phyloP scores from a whole-genome alignment of 2,888 invertebrate genomes.

The Lordiphosa fenestrarum region DNA sequence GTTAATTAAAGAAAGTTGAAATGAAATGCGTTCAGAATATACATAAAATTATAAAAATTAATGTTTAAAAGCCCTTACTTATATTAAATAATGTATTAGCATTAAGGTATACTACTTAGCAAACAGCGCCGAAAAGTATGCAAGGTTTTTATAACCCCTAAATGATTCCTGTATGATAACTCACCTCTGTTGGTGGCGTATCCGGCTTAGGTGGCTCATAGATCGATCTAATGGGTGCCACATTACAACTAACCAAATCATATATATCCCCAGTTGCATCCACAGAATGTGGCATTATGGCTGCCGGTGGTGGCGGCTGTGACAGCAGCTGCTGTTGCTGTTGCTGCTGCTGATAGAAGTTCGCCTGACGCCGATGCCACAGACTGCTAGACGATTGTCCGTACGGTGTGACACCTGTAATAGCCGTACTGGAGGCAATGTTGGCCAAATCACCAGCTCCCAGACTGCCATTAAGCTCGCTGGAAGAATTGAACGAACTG shows the following conservation, averaged over 20 bases:
- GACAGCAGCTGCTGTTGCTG: conserved; percentile 32
- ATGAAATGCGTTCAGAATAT: too few species aligned
- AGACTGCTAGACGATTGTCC: conserved; percentile 47
- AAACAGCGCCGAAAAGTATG: too few species aligned
- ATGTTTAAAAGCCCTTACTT: too few species aligned
- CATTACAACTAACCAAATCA: conserved; percentile 62
- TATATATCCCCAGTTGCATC: conserved; percentile 45
- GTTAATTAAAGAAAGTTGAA: neutral
- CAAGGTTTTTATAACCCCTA: too few species aligned
- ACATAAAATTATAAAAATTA: too few species aligned
- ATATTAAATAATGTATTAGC: too few species aligned
- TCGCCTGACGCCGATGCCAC: conserved; percentile 74
- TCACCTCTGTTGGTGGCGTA: conserved; percentile 75
- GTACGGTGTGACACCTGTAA: conserved; percentile 25
- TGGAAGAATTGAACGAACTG: conserved; percentile 64
- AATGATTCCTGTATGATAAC: neutral
- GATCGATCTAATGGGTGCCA: conserved; percentile 56
- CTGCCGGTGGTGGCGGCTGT: conserved; percentile 2
- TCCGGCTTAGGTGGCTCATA: conserved; percentile 78
- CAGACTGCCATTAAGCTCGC: conserved; percentile 68
- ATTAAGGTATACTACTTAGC: too few species aligned
- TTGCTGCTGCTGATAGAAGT: conserved; percentile 46
- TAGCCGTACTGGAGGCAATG: conserved; percentile 46
- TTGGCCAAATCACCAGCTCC: conserved; percentile 35
- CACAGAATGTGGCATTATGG: conserved; percentile 3